Evolutionary conservation across 2,888 invertebrate species (phyloP), one percentile per base, ranked within the genome.

Genomic region (Agriopis aurantiaria): DNA sequence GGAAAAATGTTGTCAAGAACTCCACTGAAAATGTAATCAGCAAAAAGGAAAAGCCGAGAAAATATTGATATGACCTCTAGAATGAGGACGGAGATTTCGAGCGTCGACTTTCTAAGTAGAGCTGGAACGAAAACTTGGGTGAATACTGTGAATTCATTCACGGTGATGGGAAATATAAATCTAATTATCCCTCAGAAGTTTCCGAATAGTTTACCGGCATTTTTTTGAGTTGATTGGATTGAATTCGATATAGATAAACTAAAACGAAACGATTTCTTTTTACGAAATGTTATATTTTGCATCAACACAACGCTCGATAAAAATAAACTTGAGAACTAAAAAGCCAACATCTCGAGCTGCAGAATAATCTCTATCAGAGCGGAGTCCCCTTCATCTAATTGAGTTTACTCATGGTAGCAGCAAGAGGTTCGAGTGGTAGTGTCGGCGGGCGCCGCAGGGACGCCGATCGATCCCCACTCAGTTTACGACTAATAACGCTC

Each of bases 391-490:
- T 63, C 61, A 70, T 70, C 57, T 70, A 70, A 76, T 76, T 70
- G 75, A 76, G 73, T 76, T 74, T 73, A 65, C 68, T 62, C 63
- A 62, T 71, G 73, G 75, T 65, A 70, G 71, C 58, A 65, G 75
- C 68, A 46, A 67, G 68, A 70, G 72, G 60, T 70, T 71, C 70
- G 69, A 68, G 69, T 69, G 58, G 71, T 65, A 62, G 68, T 52
- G 67, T 64, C 80, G 78, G 68, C 78, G 79, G 89, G 88, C 92
- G 91, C 90, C 91, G 80, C 75, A 75, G 80, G 83, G 91, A 85
- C 89, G 89, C 85, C 86, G 84, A 92, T 92, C 91, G 92, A 93
- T 92, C 88, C 86, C 71, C 79, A 84, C 87, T 83, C 83, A 77
- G 79, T 88, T 88, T 86, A 90, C 86, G 87, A 87, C 84, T 86